Conservation (phyloP, 2,797 vertebrate genomes). For the Helicolenus hilgendorfi region DNA sequence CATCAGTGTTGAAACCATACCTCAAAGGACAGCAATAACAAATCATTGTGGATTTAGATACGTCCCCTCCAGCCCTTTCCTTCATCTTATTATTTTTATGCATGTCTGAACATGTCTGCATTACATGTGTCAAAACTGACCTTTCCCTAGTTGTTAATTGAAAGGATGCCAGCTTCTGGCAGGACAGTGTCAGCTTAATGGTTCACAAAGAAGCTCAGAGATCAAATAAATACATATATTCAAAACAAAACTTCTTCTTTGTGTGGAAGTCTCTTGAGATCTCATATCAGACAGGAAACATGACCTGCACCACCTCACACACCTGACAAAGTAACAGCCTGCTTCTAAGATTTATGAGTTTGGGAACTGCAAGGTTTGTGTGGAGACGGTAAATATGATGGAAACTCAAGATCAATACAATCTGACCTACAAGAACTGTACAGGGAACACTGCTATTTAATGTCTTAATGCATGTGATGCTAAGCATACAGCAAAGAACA, state of each 20-base stretch:
- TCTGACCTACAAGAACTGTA: not conserved
- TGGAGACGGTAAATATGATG: not conserved
- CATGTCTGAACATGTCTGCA: conserved; percentile 39
- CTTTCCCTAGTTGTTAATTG: conserved; percentile 30
- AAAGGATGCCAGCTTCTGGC: conserved; percentile 10
- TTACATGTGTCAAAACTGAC: conserved; percentile 22
- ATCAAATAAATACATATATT: conserved; percentile 10
- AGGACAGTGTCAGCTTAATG: conserved; percentile 2
- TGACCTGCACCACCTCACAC: not conserved
- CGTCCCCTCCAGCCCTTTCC: conserved; percentile 3
- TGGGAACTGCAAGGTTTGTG: not conserved
- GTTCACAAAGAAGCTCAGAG: conserved; percentile 1
- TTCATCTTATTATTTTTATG: conserved; percentile 31
- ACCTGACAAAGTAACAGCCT: not conserved
- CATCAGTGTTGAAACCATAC: not conserved
- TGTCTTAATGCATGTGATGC: not conserved
- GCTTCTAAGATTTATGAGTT: not conserved
- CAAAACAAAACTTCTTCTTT: conserved; percentile 7
- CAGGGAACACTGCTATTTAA: not conserved
- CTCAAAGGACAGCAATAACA: not conserved
- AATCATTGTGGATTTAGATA: conserved; percentile 3
- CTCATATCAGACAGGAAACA: not conserved
- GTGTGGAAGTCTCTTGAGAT: not conserved
- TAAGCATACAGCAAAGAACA: not conserved
- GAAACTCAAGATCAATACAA: not conserved